Base-by-base conservation (phyloP, 92 coral and sea anemone genomes). In the Actinostola sp. region DNA sequence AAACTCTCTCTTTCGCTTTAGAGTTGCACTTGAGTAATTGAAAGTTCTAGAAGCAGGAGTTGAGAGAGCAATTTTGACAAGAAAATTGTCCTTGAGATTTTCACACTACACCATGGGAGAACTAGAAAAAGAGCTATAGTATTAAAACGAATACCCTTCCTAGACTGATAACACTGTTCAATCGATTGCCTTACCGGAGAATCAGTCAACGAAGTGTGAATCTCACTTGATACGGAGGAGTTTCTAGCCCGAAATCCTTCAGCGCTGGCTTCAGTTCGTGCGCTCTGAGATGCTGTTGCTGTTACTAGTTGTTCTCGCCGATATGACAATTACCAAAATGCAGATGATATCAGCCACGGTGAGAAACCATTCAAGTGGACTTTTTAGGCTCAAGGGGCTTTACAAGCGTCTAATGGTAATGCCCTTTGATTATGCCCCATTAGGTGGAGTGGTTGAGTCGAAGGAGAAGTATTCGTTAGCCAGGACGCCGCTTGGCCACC, bases 381-480 rank as follows among this genome's bases (percentile, higher is more conserved):
- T 63, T 75, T 75, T 75, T 75, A 51, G 81, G 61, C 81, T 75
- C 60, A 64, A 75, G 81, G 72, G 72, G 46, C 26, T 53, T 64
- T 38, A 49, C 56, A 53, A 64, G 63, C 72, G 61, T 24, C 64
- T 75, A 75, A 75, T 75, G 81, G 72, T 64, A 63, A 75, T 75
- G 55, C 45, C 45, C 21, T 64, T 75, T 75, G 72, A 75, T 75
- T 63, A 75, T 43, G 68, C 39, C 69, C 81, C 81, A 75, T 75
- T 75, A 75, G 44, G 5, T 21, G 24, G 81, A 75, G 81, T 46
- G 81, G 33, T 49, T 46, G 25, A 31, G 59, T 60, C 41, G 70
- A 34, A 24, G 81, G n/a, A 17, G 54, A 75, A 60, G 64, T 75
- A 57, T 64, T 75, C 72, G 63, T 29, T 42, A 13, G 53, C 8